These are phyloP conservation scores for Tipula unca DNA, from an alignment of 2,888 invertebrate genomes.

Conservation along the genomic window DNA sequence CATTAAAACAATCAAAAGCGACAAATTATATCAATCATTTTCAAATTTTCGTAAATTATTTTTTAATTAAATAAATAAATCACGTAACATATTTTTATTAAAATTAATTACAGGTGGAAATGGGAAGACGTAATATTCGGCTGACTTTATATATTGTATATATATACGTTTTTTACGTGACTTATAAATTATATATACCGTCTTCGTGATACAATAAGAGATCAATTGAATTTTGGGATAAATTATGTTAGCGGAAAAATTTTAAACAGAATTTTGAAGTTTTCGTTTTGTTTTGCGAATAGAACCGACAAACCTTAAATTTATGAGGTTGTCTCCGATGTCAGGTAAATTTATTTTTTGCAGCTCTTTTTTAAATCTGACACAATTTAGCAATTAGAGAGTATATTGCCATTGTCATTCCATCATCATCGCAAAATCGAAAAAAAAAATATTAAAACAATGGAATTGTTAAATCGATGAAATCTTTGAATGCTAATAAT, in stretches of 20 bases:
- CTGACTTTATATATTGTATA: not conserved
- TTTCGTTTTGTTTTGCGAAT: not conserved
- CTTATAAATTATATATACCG: not conserved
- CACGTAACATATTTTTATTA: not conserved
- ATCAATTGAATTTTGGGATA: slow-evolving; percentile 8
- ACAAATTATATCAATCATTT: slow-evolving; percentile 14
- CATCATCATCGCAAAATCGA: not conserved
- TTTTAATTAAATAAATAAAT: slow-evolving; percentile 4
- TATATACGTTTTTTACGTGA: not conserved
- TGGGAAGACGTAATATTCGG: not conserved
- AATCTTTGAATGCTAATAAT: not conserved
- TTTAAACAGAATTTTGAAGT: not conserved
- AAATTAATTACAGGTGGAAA: not conserved
- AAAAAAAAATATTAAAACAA: not conserved
- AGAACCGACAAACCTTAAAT: not conserved
- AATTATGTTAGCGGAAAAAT: not conserved
- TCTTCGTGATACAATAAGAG: not conserved
- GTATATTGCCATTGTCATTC: slow-evolving; percentile 8
- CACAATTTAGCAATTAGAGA: slow-evolving; percentile 8
- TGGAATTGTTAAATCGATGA: not conserved
- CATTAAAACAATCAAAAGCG: not conserved
- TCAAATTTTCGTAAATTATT: not conserved
- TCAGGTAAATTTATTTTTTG: not conserved
- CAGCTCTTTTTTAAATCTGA: not conserved
- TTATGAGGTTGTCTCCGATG: not conserved